A percentile compares a stretch with the other conserved stretches of the same genome.
Conservation (phyloP, 2,113 vertebrate genomes). For the Rhynchopsitta pachyrhyncha region DNA sequence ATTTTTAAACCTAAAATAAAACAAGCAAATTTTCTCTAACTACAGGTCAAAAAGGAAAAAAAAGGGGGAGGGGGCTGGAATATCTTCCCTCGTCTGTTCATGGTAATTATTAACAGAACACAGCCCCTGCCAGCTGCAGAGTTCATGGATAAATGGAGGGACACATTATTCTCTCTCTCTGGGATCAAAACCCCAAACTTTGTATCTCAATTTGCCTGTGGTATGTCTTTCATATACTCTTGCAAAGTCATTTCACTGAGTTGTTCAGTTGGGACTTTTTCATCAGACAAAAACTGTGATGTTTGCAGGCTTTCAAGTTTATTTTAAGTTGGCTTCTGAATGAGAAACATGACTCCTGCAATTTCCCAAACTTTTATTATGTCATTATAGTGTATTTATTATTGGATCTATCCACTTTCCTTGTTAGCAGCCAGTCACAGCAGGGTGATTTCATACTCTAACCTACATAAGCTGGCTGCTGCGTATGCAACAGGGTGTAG, state of each 20-base stretch:
- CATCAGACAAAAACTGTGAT: constrained; percentile 55
- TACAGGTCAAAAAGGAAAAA: constrained; percentile 75
- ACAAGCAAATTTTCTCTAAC: constrained; percentile 82
- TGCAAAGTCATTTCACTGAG: constrained; percentile 57
- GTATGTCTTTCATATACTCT: constrained; percentile 70
- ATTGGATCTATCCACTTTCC: constrained; percentile 47
- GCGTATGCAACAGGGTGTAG: neutral
- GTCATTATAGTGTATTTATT: constrained; percentile 22
- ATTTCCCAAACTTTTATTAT: constrained; percentile 41
- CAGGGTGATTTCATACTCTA: neutral
- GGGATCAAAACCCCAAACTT: constrained; percentile 72
- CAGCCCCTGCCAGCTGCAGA: constrained; percentile 76
- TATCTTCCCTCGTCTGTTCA: constrained; percentile 75
- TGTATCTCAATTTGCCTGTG: constrained; percentile 62
- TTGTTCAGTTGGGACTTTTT: constrained; percentile 18
- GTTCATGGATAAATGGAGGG: constrained; percentile 78
- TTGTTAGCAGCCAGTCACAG: constrained; percentile 15
- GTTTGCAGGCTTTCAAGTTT: constrained; percentile 55
- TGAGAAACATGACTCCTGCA: constrained; percentile 5
- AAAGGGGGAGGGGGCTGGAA: neutral
- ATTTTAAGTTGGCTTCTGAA: constrained; percentile 46
- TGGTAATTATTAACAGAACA: constrained; percentile 79
- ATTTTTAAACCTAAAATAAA: constrained; percentile 81
- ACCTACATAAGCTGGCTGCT: neutral
- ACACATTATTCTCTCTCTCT: constrained; percentile 73